Conservation (phyloP, 2,797 vertebrate species). For the Gymnothorax reevesii region DNA sequence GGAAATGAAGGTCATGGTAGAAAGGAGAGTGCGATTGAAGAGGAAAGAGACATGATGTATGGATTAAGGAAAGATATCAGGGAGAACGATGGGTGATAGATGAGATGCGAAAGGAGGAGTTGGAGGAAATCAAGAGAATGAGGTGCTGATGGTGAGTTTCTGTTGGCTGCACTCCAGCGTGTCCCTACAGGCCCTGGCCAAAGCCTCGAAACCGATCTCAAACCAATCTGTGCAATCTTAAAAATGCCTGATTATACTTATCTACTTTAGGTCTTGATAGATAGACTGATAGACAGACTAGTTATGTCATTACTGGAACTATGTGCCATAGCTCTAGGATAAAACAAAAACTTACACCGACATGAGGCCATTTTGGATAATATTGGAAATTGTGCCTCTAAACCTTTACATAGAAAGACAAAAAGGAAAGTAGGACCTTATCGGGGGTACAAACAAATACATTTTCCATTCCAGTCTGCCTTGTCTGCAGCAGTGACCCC, state of each 20-base stretch:
- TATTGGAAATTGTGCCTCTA: not conserved
- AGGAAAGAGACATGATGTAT: not conserved
- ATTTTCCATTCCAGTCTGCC: slow-evolving; percentile 32
- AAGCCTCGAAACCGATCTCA: slow-evolving; percentile 11
- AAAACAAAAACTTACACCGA: not conserved
- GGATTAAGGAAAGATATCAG: not conserved
- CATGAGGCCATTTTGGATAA: not conserved
- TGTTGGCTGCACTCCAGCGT: not conserved
- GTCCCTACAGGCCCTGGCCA: slow-evolving; percentile 14
- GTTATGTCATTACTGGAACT: not conserved
- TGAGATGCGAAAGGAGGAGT: not conserved
- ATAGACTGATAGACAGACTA: not conserved
- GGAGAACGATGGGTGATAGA: not conserved
- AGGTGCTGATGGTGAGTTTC: not conserved
- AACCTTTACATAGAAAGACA: slow-evolving; percentile 29
- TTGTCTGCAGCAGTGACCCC: slow-evolving; percentile 13
- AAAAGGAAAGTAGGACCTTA: slow-evolving; percentile 27
- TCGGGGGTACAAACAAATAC: slow-evolving; percentile 41
- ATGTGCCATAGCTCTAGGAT: not conserved
- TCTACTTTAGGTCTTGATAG: not conserved
- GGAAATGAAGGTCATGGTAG: not conserved
- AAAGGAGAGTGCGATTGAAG: not conserved
- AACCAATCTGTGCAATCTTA: not conserved
- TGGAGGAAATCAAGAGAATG: not conserved
- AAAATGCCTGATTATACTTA: not conserved